phyloP scores from a whole-genome alignment of 2,113 vertebrate species.

The Ceyx melanurus region DNA sequence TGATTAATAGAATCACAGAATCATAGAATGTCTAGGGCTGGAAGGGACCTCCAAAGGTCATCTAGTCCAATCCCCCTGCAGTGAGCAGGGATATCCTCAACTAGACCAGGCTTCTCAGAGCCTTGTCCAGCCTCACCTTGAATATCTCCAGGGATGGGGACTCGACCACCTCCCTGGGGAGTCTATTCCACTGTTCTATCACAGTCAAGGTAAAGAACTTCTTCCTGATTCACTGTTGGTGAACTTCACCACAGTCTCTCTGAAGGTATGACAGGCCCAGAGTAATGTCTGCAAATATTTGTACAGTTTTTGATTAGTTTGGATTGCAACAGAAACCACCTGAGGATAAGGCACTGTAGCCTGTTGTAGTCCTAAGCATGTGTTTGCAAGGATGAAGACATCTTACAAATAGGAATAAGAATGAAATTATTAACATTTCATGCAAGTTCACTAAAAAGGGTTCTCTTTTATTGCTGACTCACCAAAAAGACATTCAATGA shows the following conservation, averaged over 20 bases:
- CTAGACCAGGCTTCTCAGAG: too few species aligned
- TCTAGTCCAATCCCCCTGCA: too few species aligned
- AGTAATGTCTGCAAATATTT: background rate
- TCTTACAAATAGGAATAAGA: background rate
- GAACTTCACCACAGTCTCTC: background rate
- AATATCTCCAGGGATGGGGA: too few species aligned
- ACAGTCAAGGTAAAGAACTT: too few species aligned
- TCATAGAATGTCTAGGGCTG: too few species aligned
- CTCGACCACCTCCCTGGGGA: too few species aligned
- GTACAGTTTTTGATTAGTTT: background rate
- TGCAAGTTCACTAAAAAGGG: background rate
- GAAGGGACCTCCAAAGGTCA: too few species aligned
- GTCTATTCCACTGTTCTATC: too few species aligned
- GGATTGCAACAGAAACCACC: background rate
- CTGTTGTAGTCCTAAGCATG: background rate
- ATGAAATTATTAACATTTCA: conserved; percentile 3
- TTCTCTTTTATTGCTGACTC: background rate
- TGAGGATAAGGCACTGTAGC: background rate
- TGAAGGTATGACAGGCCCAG: background rate
- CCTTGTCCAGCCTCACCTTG: too few species aligned
- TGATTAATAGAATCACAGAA: too few species aligned
- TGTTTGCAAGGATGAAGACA: background rate
- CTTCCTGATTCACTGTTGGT: background rate
- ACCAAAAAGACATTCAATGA: conserved; percentile 12
- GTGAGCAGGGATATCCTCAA: too few species aligned